Base-by-base conservation (phyloP, 2,888 invertebrate species). In the Amphiduros pacificus region DNA sequence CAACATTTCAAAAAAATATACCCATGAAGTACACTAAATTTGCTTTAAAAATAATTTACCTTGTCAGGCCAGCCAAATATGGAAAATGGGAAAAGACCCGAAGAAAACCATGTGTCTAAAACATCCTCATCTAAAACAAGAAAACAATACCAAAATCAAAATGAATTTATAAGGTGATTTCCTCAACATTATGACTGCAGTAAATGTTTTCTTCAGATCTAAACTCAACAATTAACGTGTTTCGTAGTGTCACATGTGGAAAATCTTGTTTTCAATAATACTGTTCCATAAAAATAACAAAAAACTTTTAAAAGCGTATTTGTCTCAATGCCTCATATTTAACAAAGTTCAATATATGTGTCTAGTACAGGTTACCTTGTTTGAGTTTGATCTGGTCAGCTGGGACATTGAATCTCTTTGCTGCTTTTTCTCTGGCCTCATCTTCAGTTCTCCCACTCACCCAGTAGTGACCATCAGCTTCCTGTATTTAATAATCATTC, bases 51-150 rank as follows among this genome's bases (percentile, higher is more conserved):
- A 4, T 6, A 40, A 59, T 60, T 52, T 59, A 80, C 83, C 74
- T 84, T 60, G 41, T 96, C 90, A 0, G 98, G 98, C 99, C 99
- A 99, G 11, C 96, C 98, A 79, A 98, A 93, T 44, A 94, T 89
- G 0, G 97, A 91, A 84, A 99, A 98, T 0, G 99, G 95, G 81
- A 97, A 94, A 48, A 99, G 86, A 0, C 91, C 97, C 0, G 98
- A 93, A 0, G 97, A 97, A 85, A 99, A 99, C 99, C 99, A 99
- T 0, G 99, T 99, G 80, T 99, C 99, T 65, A 99, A 84, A 0
- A 99, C 99, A 84, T 99, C 99, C 49, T 93, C 92, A 80, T 99
- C 98, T 79, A 68, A 28, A 70, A 70, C 5, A 54, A n/a, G 3
- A 20, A 53, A 48, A 28, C 53, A 14, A n/a, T n/a, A 17, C 29